phyloP scores from a whole-genome alignment of 2,113 vertebrate species.

The Paramormyrops kingsleyae region DNA sequence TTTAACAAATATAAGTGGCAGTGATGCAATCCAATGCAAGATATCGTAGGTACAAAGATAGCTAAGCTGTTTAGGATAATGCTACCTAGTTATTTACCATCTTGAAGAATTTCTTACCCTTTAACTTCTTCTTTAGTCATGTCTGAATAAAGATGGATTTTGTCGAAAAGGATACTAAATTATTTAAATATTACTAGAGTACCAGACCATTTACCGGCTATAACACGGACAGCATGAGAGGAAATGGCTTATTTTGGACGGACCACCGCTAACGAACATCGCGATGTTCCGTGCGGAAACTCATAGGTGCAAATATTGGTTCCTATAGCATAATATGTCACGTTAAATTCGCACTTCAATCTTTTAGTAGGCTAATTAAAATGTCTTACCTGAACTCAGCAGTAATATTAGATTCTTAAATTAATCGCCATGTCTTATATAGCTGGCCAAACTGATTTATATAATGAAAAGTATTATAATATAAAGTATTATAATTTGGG shows the following conservation, averaged over 20 bases:
- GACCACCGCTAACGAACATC: not conserved
- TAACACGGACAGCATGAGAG: not conserved
- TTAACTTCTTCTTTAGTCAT: slow-evolving; percentile 15
- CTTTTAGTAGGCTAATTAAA: not conserved
- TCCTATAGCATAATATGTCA: not conserved
- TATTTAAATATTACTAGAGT: not conserved
- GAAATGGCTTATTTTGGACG: not conserved
- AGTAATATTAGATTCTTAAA: not conserved
- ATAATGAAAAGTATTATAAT: not conserved
- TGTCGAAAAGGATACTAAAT: not conserved
- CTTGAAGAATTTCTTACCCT: slow-evolving; percentile 2
- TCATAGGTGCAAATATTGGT: not conserved
- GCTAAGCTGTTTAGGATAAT: not conserved
- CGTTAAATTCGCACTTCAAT: not conserved
- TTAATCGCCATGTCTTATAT: not conserved
- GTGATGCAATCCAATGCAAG: not conserved
- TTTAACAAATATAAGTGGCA: not conserved
- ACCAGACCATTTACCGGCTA: not conserved
- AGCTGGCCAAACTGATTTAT: not conserved
- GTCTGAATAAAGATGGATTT: not conserved
- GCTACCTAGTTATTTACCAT: not conserved
- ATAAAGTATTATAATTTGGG: not conserved
- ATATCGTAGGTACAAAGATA: not conserved
- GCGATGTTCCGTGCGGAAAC: not conserved
- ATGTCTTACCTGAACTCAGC: not conserved